Evolutionary conservation across 2,888 invertebrate species (phyloP).

Genomic region (Drosophila antonietae): DNA sequence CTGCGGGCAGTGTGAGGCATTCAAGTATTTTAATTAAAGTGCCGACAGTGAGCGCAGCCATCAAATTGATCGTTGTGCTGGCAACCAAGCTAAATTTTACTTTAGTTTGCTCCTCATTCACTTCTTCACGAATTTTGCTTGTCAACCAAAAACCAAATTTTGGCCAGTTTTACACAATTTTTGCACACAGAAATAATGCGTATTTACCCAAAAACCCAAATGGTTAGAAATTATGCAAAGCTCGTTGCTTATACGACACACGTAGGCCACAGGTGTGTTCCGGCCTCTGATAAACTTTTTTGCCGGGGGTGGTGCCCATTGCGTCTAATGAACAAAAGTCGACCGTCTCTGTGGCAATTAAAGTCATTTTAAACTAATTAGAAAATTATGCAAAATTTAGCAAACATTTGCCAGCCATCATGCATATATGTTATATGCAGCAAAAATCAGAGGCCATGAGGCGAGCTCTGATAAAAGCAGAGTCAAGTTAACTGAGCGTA

Average conservation of each 20-base stretch:
- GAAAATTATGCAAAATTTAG: constrained; percentile 68
- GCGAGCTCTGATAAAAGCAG: constrained; percentile 30
- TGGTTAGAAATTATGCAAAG: constrained; percentile 38
- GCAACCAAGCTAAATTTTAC: constrained; percentile 21
- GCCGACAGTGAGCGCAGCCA: constrained; percentile 38
- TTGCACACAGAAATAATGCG: constrained; percentile 2
- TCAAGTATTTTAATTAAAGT: constrained; percentile 72
- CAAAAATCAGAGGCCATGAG: constrained; percentile 28
- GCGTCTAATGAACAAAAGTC: constrained; percentile 36
- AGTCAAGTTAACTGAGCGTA: constrained; percentile 6
- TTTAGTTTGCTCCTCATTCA: not conserved
- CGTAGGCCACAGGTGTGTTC: constrained; percentile 37
- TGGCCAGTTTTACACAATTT: not conserved
- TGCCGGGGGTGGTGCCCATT: not conserved
- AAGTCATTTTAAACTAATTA: constrained; percentile 64
- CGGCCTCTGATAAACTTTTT: constrained; percentile 51
- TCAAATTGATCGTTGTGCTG: constrained; percentile 30
- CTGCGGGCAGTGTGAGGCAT: constrained; percentile 20
- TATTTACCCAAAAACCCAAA: constrained; percentile 17
- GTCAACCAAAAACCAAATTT: not conserved
- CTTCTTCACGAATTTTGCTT: not conserved
- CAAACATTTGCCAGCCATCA: constrained; percentile 37
- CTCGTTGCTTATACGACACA: constrained; percentile 46
- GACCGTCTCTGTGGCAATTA: constrained; percentile 53
- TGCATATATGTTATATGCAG: constrained; percentile 21